phyloP scores from a whole-genome alignment of 2,888 invertebrate species.

The Lithophane ornitopus region DNA sequence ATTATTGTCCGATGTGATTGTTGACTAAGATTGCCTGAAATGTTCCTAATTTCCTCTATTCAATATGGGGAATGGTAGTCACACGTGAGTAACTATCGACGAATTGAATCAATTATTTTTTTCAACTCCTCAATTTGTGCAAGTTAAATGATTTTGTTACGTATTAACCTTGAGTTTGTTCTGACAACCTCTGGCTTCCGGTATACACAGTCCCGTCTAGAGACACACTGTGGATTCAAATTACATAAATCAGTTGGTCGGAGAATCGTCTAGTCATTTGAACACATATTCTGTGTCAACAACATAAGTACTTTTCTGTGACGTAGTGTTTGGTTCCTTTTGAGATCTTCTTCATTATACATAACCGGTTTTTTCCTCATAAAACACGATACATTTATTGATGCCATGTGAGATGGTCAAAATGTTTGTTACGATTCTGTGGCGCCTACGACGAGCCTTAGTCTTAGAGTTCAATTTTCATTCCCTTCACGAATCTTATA shows the following conservation, averaged over 20 bases:
- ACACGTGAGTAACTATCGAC: slow-evolving; percentile 76
- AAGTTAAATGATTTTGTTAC: slow-evolving; percentile 80
- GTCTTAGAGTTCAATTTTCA: neutral
- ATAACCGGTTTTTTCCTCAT: slow-evolving; percentile 45
- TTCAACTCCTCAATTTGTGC: slow-evolving; percentile 75
- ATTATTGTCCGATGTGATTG: neutral
- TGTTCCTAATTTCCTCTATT: slow-evolving; percentile 48
- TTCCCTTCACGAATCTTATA: neutral
- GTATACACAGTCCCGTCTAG: slow-evolving; percentile 65
- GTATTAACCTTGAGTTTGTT: slow-evolving; percentile 80
- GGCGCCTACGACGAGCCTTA: neutral
- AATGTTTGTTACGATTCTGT: slow-evolving; percentile 18
- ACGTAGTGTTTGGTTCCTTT: slow-evolving; percentile 42
- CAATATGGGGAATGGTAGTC: slow-evolving; percentile 69
- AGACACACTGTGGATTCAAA: slow-evolving; percentile 41
- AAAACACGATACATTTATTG: slow-evolving; percentile 33
- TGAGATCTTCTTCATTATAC: slow-evolving; percentile 44
- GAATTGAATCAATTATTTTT: slow-evolving; percentile 80
- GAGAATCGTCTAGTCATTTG: slow-evolving; percentile 40
- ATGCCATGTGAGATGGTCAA: slow-evolving; percentile 26
- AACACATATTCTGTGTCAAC: slow-evolving; percentile 39
- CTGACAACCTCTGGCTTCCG: slow-evolving; percentile 75
- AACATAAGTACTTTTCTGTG: slow-evolving; percentile 34
- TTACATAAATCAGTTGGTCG: slow-evolving; percentile 43
- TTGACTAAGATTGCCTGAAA: slow-evolving; percentile 6